Base-by-base conservation (phyloP, 2,888 invertebrate species). In the Malacosoma neustria region DNA sequence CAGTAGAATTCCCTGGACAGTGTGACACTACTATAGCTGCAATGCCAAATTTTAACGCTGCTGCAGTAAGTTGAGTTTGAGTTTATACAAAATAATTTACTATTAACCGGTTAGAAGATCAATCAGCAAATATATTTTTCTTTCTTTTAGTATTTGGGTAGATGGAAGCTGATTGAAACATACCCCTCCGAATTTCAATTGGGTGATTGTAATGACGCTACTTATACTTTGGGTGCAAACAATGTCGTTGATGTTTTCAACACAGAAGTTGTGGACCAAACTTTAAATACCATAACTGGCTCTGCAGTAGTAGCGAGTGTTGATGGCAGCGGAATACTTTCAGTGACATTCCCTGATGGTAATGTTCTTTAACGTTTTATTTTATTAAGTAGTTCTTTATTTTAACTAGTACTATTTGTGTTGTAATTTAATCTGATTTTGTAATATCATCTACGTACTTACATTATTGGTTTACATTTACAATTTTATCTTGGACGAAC, bases 311-410 rank as follows among this genome's bases (percentile, higher is more conserved):
- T 74, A n/a, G 66, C 75, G 5, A 65, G 72, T 6, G 61, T 66
- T 39, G 65, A 76, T 33, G 80, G 79, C 32, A 87, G 82, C 38
- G 87, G 87, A 4, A 89, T 88, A 61, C 64, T 91, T 4, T 51
- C 65, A 0, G 88, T 91, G 3, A 74, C 67, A 1, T 65, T 68
- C 56, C 66, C 67, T 12, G 43, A 35, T 30, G 36, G 70, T 68
- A 48, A 57, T n/a, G n/a, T n/a, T n/a, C n/a, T n/a, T n/a, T n/a
- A n/a, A n/a, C n/a, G n/a, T n/a, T n/a, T n/a, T n/a, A n/a, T n/a
- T n/a, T n/a, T n/a, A n/a, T n/a, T n/a, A n/a, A n/a, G n/a, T n/a
- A n/a, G n/a, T n/a, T n/a, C n/a, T n/a, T n/a, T n/a, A n/a, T n/a
- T n/a, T n/a, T n/a, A n/a, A n/a, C n/a, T n/a, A n/a, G n/a, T n/a